Percentiles rank a stretch among this genome's conserved stretches.
These are phyloP conservation scores for Diglossa cyanea DNA, from an alignment of 2,797 vertebrate genomes.

Conservation along the genomic window DNA sequence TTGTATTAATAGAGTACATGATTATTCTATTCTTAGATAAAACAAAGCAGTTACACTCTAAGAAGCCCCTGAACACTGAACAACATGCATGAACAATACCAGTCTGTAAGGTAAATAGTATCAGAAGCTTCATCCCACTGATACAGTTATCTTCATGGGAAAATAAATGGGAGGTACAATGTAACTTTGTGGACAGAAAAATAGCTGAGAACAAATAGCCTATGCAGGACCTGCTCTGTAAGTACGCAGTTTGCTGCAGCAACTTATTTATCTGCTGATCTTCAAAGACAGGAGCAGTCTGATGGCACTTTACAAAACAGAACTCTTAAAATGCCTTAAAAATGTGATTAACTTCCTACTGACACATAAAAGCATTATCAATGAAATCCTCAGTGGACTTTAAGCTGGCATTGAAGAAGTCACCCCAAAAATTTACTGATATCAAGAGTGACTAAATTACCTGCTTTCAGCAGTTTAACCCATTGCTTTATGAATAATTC, in stretches of 20 bases:
- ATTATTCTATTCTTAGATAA: not conserved
- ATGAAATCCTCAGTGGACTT: not conserved
- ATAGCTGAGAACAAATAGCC: not conserved
- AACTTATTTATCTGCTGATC: not conserved
- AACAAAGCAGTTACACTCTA: not conserved
- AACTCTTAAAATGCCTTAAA: not conserved
- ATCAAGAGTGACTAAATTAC: not conserved
- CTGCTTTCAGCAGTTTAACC: conserved; percentile 5
- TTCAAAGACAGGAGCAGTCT: not conserved
- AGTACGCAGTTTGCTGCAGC: not conserved
- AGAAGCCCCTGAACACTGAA: not conserved
- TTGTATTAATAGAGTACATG: not conserved
- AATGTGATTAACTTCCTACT: not conserved
- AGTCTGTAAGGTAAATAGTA: not conserved
- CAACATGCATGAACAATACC: not conserved
- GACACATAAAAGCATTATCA: not conserved
- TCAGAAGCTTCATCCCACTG: not conserved
- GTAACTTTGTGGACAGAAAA: not conserved
- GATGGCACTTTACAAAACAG: not conserved
- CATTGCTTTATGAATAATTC: conserved; percentile 12
- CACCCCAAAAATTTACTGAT: not conserved
- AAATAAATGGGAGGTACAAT: not conserved
- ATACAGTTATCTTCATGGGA: not conserved
- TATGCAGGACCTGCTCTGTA: not conserved
- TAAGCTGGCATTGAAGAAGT: not conserved